Percentiles rank a stretch among this genome's conserved stretches.
Conservation (phyloP, 2,797 vertebrate species). For the Calcarius lapponicus region DNA sequence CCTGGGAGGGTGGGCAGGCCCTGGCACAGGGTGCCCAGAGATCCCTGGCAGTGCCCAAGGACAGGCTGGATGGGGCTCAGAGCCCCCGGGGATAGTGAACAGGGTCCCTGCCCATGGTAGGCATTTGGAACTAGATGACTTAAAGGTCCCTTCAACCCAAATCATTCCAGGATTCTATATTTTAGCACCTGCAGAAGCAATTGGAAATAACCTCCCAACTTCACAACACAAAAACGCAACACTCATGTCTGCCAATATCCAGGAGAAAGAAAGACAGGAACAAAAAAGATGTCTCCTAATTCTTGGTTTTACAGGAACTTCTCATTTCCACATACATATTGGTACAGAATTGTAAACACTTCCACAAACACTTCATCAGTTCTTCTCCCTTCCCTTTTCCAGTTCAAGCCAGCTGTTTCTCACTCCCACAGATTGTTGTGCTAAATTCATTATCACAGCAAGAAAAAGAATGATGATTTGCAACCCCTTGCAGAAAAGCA, state of each 20-base stretch:
- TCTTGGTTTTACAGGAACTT: background rate
- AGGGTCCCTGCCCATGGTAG: background rate
- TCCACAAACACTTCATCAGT: background rate
- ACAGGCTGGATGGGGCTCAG: fast-evolving
- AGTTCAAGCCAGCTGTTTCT: background rate
- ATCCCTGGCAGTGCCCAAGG: background rate
- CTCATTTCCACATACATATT: background rate
- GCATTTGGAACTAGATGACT: background rate
- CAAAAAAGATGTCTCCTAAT: background rate
- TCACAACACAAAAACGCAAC: background rate
- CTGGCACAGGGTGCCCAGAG: background rate
- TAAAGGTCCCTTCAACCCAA: background rate
- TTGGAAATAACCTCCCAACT: background rate
- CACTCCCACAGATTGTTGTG: background rate
- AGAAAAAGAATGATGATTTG: background rate
- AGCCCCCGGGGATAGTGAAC: fast-evolving
- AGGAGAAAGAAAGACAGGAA: background rate
- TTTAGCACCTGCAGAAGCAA: background rate
- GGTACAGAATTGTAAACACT: background rate
- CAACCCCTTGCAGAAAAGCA: background rate
- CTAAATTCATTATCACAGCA: background rate
- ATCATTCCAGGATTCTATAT: background rate
- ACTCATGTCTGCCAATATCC: background rate
- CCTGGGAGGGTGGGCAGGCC: background rate
- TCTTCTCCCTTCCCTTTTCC: background rate